Percentiles rank a stretch among this genome's conserved stretches.
These are phyloP conservation scores for Lordiphosa andalusiaca DNA, from an alignment of 2,888 invertebrate genomes.

Conservation along the genomic window DNA sequence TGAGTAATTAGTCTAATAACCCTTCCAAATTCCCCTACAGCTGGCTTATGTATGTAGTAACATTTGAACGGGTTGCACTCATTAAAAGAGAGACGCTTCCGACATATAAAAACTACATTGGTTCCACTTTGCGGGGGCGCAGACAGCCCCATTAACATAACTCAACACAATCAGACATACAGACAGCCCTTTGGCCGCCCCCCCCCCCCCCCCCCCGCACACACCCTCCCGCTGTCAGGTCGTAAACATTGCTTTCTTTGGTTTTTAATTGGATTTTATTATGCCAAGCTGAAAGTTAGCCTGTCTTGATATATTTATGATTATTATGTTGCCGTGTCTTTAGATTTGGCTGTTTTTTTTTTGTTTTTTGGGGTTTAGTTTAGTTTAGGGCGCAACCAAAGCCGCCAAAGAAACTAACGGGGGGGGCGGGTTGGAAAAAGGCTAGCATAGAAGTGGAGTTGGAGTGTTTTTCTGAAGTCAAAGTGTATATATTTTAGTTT, in stretches of 20 bases:
- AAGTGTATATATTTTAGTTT: no score
- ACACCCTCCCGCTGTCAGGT: slow-evolving; percentile 52
- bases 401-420: no score
- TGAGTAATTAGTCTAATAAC: slow-evolving; percentile 14
- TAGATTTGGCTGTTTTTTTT: slow-evolving; percentile 21
- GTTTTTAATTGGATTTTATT: slow-evolving; percentile 76
- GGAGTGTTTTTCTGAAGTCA: no score
- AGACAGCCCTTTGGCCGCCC: slow-evolving; percentile 27
- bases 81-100: slow-evolving; percentile 4
- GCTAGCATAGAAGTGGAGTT: no score
- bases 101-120: slow-evolving; percentile 32
- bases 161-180: slow-evolving; percentile 47
- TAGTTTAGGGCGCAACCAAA: no score
- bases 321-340: slow-evolving; percentile 76
- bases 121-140: slow-evolving; percentile 66
- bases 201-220: no score
- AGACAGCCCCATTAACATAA: slow-evolving; percentile 66
- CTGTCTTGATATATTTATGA: slow-evolving; percentile 77
- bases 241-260: slow-evolving; percentile 74
- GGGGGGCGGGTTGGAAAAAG: no score
- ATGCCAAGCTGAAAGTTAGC: slow-evolving; percentile 65
- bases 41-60: not conserved
- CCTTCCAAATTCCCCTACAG: not conserved
- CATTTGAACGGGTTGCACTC: not conserved
- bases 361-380: slow-evolving; percentile 16